Evolutionary conservation across 1,140 invertebrate genomes (phyloP), one percentile per base, ranked within the genome.

Genomic region (Arion vulgaris): DNA sequence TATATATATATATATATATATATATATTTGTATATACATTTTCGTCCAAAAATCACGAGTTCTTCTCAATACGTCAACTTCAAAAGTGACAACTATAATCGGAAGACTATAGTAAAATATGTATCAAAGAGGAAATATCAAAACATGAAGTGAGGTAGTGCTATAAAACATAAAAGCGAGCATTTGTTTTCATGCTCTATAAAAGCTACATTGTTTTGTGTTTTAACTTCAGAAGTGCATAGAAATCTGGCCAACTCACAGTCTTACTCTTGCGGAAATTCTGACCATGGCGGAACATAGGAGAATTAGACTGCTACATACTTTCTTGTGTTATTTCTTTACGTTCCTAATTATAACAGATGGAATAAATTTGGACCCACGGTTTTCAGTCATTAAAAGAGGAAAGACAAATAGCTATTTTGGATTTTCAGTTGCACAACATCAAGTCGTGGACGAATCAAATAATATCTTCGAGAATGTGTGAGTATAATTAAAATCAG

Each of bases 341-440:
- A 26, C 23, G 39, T 34, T 62, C 53, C 41, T 73, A 13, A 57
- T 76, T 36, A 19, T 51, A 77, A 26, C 69, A 38, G 66, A 57
- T 80, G 87, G 84, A 73, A 97, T 97, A 92, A 98, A 97, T 93
- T 94, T 97, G 87, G 96, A 97, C 91, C 93, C 95, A 73, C 94
- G 95, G 90, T 95, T 97, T 92, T 96, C 96, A 89, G 93, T 97
- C 88, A 94, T 97, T 87, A 97, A 97, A 93, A 91, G 93, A 78
- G 96, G 96, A 85, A 86, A 88, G 26, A 85, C 90, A 38, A 94
- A 94, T 53, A 95, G 96, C 68, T 97, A 96, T 93, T 98, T 97
- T 92, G 96, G 96, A 92, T 97, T 95, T 93, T 96, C 96, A 51
- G 95, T 97, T 26, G 96, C 96, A 71, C 95, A 97, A 92, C 96